These are phyloP conservation scores for Araneus ventricosus DNA, from an alignment of 1,140 invertebrate genomes.

Conservation along the genomic window DNA sequence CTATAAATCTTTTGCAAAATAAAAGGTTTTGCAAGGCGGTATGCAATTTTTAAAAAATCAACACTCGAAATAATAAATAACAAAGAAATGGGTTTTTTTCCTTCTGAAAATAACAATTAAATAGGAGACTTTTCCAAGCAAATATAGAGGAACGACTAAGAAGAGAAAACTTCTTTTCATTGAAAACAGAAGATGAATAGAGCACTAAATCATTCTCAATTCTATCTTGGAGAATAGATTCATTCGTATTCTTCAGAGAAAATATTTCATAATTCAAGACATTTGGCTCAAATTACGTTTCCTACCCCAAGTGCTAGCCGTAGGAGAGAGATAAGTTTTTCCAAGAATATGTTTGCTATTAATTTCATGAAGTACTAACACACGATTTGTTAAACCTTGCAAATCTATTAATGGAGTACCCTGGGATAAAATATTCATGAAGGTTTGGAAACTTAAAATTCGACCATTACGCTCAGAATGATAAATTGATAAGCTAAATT, in stretches of 20 bases:
- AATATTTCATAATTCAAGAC: background rate
- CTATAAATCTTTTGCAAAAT: too few species aligned
- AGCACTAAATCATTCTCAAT: background rate
- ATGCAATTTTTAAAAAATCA: too few species aligned
- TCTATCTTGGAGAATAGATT: background rate
- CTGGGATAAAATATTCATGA: constrained; percentile 17
- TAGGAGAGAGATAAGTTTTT: background rate
- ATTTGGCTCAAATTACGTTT: background rate
- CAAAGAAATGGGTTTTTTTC: too few species aligned
- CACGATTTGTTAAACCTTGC: constrained; percentile 10
- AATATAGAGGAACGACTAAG: too few species aligned
- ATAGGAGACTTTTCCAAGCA: too few species aligned
- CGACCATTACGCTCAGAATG: background rate
- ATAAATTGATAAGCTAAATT: constrained; percentile 19
- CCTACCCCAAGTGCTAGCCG: background rate
- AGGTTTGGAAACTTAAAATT: background rate
- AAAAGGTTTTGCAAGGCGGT: too few species aligned
- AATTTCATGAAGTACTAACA: constrained; percentile 1
- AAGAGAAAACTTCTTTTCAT: too few species aligned
- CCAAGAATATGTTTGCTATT: constrained; percentile 14
- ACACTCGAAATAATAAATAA: too few species aligned
- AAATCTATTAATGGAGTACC: background rate
- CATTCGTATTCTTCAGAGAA: background rate
- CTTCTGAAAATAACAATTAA: too few species aligned
- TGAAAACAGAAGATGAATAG: too few species aligned